Base-by-base conservation (phyloP, 2,797 vertebrate species). In the Trachops cirrhosus region DNA sequence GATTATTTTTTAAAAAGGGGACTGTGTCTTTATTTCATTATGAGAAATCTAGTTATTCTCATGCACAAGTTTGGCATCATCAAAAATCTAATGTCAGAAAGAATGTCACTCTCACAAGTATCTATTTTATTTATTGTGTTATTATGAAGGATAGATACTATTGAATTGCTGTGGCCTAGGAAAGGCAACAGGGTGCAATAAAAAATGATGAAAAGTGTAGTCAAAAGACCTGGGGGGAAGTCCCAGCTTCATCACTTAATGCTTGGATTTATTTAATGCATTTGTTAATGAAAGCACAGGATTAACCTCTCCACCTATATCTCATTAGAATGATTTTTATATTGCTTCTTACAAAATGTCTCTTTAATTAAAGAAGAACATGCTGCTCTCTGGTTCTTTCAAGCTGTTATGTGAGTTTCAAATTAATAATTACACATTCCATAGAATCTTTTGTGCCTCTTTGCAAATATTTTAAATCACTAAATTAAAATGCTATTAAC, bases 401-500 rank as follows among this genome's bases (percentile, higher is more conserved):
- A 85, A 52, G 44, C 29, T 85, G 26, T 39, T 52, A 32, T 29
- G 12, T 96, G 14, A 24, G 9, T 75, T 95, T 89, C 75, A 85
- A 79, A 90, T 77, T 46, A 34, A 54, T 93, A 80, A 75, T 67
- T 34, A 44, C 10, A 86, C 86, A 84, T 74, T 74, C 79, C 62
- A 77, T 64, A 52, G 52, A 82, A 71, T 83, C 14, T 29, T 92
- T 87, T 79, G 37, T 41, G 22, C 21, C 50, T 75, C 46, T 94
- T 54, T 70, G 59, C 21, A 96, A 91, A 89, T 91, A 83, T 62
- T 94, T 92, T 82, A 93, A 95, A 57, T 73, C 19, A 54, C 21
- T 71, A 57, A 95, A 91, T 93, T 91, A 94, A 94, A 87, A 75
- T 88, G 9, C 44, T 85, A 32, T 93, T 88, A 87, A 79, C 83